Conservation (phyloP, 2,888 invertebrate species). For the Philereme vetulata region DNA sequence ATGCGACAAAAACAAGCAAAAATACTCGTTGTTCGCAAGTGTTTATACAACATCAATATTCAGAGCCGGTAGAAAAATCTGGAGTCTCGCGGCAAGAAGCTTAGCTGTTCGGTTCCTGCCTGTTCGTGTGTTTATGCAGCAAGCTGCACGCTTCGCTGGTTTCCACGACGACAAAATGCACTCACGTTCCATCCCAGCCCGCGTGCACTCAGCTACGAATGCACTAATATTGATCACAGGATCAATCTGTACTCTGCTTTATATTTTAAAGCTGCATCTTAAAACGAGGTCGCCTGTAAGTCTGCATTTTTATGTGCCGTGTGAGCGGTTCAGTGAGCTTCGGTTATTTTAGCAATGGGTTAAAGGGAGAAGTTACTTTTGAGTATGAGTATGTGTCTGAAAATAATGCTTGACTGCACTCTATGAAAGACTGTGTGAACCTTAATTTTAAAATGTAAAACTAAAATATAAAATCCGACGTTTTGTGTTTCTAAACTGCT, state of each 20-base stretch:
- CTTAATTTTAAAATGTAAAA: too few relatives aligned
- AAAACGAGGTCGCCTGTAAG: constrained; percentile 36
- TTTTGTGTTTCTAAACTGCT: too few relatives aligned
- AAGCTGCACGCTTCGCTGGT: constrained; percentile 65
- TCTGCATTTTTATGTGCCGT: constrained; percentile 32
- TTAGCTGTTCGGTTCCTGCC: constrained; percentile 58
- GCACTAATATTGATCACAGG: constrained; percentile 71
- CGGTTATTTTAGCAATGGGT: constrained; percentile 28
- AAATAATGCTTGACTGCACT: constrained; percentile 9
- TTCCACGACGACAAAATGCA: constrained; percentile 80
- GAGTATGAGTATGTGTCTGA: constrained; percentile 3
- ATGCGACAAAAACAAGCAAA: constrained; percentile 45
- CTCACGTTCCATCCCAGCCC: constrained; percentile 67
- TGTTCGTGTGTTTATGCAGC: constrained; percentile 64
- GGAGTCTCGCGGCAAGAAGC: constrained; percentile 50
- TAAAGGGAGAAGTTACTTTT: constrained; percentile 8
- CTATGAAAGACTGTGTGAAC: neutral
- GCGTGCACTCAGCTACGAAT: constrained; percentile 65
- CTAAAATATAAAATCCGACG: too few relatives aligned
- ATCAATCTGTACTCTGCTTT: constrained; percentile 49
- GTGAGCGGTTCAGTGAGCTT: constrained; percentile 32
- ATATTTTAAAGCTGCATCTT: constrained; percentile 41
- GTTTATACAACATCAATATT: constrained; percentile 71
- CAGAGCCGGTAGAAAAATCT: constrained; percentile 69
- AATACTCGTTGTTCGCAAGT: constrained; percentile 41